Percentiles rank a stretch among this genome's conserved stretches.
phyloP scores from a whole-genome alignment of 2,888 invertebrate genomes.

The Emmelina monodactyla region DNA sequence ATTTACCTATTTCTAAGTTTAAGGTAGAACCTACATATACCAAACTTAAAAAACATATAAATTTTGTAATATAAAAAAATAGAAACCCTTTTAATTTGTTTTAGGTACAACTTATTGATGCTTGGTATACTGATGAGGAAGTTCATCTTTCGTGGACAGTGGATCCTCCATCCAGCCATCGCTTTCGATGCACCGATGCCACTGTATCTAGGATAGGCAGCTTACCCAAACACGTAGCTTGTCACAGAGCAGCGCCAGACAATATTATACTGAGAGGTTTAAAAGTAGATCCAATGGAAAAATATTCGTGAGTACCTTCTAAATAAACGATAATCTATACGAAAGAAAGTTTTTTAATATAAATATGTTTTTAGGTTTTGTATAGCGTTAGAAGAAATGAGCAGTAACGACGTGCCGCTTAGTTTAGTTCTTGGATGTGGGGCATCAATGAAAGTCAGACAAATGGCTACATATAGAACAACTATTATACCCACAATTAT shows the following conservation, averaged over 20 bases:
- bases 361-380: conserved; percentile 64
- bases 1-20: conserved; percentile 58
- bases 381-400: conserved; percentile 73
- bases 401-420: conserved; percentile 57
- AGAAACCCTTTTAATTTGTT: neutral
- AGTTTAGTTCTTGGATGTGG: conserved; percentile 70
- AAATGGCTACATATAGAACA: conserved; percentile 35
- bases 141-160: conserved; percentile 48
- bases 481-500: conserved; percentile 36
- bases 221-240: conserved; percentile 47
- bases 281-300: conserved; percentile 43
- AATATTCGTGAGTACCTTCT: conserved; percentile 53
- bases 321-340: no score
- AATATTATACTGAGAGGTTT: conserved; percentile 45
- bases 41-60: neutral
- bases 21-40: conserved; percentile 50
- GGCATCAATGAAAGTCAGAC: conserved; percentile 33
- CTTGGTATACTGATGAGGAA: conserved; percentile 49
- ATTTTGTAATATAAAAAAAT: neutral
- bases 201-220: conserved; percentile 41
- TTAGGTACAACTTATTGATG: conserved; percentile 43
- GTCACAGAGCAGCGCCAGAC: conserved; percentile 44
- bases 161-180: conserved; percentile 36
- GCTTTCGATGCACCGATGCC: conserved; percentile 50
- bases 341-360: no score